phyloP scores from a whole-genome alignment of 1,140 invertebrate genomes.

The Luehdorfia chinensis region DNA sequence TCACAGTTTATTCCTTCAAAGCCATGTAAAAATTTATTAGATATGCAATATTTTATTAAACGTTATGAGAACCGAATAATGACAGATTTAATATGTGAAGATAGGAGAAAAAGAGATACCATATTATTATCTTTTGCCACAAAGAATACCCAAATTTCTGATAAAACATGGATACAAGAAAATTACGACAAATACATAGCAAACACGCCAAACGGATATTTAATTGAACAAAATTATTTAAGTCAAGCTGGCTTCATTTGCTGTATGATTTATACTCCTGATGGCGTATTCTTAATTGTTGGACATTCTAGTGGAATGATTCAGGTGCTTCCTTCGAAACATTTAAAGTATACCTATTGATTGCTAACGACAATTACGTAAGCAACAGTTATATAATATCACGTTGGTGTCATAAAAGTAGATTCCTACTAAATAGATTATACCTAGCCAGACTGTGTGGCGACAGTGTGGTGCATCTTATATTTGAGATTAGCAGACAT shows the following conservation, averaged over 20 bases:
- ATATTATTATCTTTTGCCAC: slow-evolving; percentile 51
- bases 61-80: slow-evolving; percentile 46
- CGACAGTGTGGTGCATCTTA: no score
- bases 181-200: slow-evolving; percentile 49
- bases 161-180: slow-evolving; percentile 46
- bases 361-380: no score
- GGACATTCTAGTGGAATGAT: slow-evolving; percentile 59
- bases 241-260: slow-evolving; percentile 52
- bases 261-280: slow-evolving; percentile 45
- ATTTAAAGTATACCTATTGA: no score
- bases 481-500: no score
- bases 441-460: no score
- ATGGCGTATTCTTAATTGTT: slow-evolving; percentile 47
- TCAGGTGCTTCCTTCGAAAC: slow-evolving; percentile 49
- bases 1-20: slow-evolving; percentile 1
- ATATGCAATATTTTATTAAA: slow-evolving; percentile 46
- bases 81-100: slow-evolving; percentile 32
- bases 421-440: no score
- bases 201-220: slow-evolving; percentile 44
- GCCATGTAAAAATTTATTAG: slow-evolving; percentile 31
- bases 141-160: slow-evolving; percentile 28
- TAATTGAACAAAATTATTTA: slow-evolving; percentile 39
- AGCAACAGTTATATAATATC: no score
- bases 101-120: slow-evolving; percentile 22
- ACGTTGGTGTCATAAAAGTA: no score